Evolutionary conservation across 2,797 vertebrate species (phyloP), one percentile per base, ranked within the genome.

Genomic region (Chiroxiphia lanceolata): DNA sequence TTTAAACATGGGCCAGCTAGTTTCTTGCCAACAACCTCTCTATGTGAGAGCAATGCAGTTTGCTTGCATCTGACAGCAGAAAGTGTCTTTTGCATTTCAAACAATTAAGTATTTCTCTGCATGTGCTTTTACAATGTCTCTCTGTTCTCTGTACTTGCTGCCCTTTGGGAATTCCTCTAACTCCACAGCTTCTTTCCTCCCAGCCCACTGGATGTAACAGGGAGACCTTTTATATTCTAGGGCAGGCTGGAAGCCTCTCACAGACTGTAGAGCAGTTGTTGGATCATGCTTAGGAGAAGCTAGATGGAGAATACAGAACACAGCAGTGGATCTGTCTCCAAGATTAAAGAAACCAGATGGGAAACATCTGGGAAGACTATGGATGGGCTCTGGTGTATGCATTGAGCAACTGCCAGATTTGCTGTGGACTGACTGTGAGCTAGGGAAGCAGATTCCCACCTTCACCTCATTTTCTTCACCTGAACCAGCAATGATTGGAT

Each of bases 1-100:
- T 96, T 96, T 89, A 91, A 91, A 83, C 42, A 68, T 13, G 19
- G 72, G 85, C 93, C 94, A 96, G 83, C 29, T 78, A 80, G 57
- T 78, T 83, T 86, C 64, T 89, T 95, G 95, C 79, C 87, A 96
- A 57, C 64, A 86, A 3, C 31, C 29, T 93, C 78, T 80, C 53
- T 57, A 18, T 94, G 76, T 57, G 72, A 92, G 3, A 86, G 69
- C 69, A 89, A 61, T 57, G 72, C 57, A 75, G 56, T 87, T 89
- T 90, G 48, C 56, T 81, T 83, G 53, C 68, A 60, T 95, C 68
- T 64, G 68, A 94, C 79, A 94, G 87, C 48, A 91, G 75, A 91
- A 93, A 80, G 91, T 53, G 45, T 53, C 72, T 86, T 87, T 83
- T 70, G 72, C 87, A n/a, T 94, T 89, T 81, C 80, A 94, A 93